Evolutionary conservation across 2,797 vertebrate genomes (phyloP).

Genomic region (Crocodylus rhombifer): DNA sequence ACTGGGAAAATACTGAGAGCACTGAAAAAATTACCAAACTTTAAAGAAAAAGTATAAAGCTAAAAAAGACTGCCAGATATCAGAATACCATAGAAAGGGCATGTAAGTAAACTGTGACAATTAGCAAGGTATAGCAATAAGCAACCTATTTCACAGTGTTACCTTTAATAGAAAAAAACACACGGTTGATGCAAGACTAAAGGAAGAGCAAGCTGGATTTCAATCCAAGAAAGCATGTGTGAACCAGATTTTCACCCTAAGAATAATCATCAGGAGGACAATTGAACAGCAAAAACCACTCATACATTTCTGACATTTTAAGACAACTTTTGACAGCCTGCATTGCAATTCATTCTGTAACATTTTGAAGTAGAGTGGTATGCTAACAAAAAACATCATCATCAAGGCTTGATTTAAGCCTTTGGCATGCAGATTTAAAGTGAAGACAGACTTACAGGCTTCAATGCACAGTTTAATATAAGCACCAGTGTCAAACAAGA

Average conservation of each 20-base stretch:
- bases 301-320: neutral
- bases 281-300: neutral
- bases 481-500: neutral
- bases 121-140: too few relatives aligned
- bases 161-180: neutral
- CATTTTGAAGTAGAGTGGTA: neutral
- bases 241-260: neutral
- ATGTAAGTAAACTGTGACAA: too few relatives aligned
- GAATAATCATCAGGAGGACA: neutral
- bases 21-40: neutral
- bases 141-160: neutral
- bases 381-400: neutral
- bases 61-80: too few relatives aligned
- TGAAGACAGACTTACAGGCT: neutral
- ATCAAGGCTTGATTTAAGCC: neutral
- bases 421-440: neutral
- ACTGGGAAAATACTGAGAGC: neutral
- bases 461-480: neutral
- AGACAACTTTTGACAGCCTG: conserved; percentile 39
- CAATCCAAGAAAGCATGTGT: neutral
- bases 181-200: neutral
- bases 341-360: neutral
- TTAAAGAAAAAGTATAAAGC: neutral
- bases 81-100: too few relatives aligned
- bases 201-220: neutral